Evolutionary conservation across 2,797 vertebrate genomes (phyloP).

Genomic region (Micrastur ruficollis): DNA sequence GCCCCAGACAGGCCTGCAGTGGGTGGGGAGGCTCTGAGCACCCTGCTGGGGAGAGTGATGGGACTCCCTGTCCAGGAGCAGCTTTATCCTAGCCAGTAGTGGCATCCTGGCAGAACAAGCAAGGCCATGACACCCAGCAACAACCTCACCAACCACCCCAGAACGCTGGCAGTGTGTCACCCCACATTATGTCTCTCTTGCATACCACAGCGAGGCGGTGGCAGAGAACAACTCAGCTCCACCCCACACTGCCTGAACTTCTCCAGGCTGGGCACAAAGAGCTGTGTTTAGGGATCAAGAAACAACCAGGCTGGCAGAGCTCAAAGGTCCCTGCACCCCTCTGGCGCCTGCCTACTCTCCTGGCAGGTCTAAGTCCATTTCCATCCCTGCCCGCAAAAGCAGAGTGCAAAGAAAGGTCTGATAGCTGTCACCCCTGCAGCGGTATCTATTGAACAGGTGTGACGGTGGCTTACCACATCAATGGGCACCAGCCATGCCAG

Average conservation of each 20-base stretch:
- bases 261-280: neutral
- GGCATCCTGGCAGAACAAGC: neutral
- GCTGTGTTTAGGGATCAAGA: neutral
- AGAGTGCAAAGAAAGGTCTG: fast-evolving
- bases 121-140: neutral
- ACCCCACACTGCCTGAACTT: neutral
- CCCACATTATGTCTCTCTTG: fast-evolving
- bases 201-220: neutral
- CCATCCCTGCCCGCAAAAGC: neutral
- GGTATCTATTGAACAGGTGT: fast-evolving
- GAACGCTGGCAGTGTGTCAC: neutral
- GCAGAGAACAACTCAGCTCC: neutral
- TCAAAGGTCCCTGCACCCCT: neutral
- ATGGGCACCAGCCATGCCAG: fast-evolving
- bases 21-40: neutral
- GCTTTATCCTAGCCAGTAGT: neutral
- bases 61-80: neutral
- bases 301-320: neutral
- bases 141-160: neutral
- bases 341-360: neutral
- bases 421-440: neutral
- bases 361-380: conserved; percentile 20
- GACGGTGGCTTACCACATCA: fast-evolving
- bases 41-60: neutral
- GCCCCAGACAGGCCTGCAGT: neutral